Evolutionary conservation across 2,113 vertebrate genomes (phyloP).

Genomic region (Corythornis cristatus): DNA sequence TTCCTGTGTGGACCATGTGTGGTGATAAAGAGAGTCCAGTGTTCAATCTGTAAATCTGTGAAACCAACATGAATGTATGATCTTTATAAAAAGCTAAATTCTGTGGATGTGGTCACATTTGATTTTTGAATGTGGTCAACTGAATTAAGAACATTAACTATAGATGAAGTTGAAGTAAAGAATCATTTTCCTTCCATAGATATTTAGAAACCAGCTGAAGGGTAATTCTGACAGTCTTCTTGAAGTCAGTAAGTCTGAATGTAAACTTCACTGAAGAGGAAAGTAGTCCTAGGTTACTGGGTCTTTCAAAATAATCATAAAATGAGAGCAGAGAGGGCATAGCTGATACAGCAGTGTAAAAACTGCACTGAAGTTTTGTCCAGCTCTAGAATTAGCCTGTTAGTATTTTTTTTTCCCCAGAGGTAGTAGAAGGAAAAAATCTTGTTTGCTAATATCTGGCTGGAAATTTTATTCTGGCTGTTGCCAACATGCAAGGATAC

Average conservation of each 20-base stretch:
- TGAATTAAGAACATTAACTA: neutral
- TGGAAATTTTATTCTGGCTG: neutral
- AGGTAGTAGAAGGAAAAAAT: neutral
- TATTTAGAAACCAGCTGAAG: neutral
- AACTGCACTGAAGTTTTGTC: neutral
- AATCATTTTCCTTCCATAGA: neutral
- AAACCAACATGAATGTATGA: neutral
- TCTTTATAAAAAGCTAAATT: neutral
- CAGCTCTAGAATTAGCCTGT: neutral
- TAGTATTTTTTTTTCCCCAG: neutral
- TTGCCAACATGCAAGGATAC: neutral
- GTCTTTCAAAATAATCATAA: neutral
- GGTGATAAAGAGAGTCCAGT: neutral
- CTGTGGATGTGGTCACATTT: neutral
- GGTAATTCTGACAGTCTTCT: neutral
- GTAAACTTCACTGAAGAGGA: neutral
- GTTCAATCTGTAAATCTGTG: neutral
- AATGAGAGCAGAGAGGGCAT: neutral
- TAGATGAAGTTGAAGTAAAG: neutral
- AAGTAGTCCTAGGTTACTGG: neutral
- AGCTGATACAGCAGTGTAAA: neutral
- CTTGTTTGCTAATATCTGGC: slow-evolving; percentile 9
- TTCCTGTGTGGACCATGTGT: neutral
- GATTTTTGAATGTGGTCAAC: neutral
- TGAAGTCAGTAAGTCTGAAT: neutral